Conservation (phyloP, 2,888 invertebrate genomes). For the Andrena hattorfiana region DNA sequence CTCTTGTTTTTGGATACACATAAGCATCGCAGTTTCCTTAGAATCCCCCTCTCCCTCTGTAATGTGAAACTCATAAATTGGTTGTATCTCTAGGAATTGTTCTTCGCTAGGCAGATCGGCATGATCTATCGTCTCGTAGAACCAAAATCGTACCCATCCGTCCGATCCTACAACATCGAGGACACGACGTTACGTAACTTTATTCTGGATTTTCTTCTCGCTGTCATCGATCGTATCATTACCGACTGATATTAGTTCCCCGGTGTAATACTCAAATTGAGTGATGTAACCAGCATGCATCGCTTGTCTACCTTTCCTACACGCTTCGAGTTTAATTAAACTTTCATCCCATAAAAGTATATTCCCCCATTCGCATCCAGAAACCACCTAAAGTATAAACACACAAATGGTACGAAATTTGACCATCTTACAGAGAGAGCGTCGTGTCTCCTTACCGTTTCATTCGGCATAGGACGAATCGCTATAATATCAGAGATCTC, state of each 20-base stretch:
- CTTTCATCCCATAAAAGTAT: constrained; percentile 96
- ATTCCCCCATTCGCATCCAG: constrained; percentile 96
- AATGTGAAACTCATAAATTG: constrained; percentile 93
- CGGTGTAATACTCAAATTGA: constrained; percentile 87
- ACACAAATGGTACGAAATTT: not conserved
- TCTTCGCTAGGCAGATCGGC: constrained; percentile 94
- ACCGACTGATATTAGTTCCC: constrained; percentile 87
- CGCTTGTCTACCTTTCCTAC: constrained; percentile 89
- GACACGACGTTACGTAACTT: not conserved
- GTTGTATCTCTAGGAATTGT: constrained; percentile 93
- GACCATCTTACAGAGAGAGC: not conserved
- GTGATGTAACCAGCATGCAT: constrained; percentile 92
- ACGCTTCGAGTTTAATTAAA: constrained; percentile 93
- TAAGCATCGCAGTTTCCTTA: constrained; percentile 82
- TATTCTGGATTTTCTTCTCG: not conserved
- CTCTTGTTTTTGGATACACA: constrained; percentile 86
- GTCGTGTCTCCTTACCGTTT: constrained; percentile 88
- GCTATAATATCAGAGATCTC: constrained; percentile 96
- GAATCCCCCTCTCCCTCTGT: constrained; percentile 75
- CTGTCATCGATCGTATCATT: constrained; percentile 66
- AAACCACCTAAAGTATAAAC: constrained; percentile 88
- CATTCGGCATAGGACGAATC: constrained; percentile 94
- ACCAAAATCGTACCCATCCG: constrained; percentile 94
- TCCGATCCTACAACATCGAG: constrained; percentile 87
- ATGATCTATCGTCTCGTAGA: constrained; percentile 95